Percentiles rank a stretch among this genome's conserved stretches.
phyloP scores from a whole-genome alignment of 2,113 vertebrate genomes.

The Gallinago jamesoni region DNA sequence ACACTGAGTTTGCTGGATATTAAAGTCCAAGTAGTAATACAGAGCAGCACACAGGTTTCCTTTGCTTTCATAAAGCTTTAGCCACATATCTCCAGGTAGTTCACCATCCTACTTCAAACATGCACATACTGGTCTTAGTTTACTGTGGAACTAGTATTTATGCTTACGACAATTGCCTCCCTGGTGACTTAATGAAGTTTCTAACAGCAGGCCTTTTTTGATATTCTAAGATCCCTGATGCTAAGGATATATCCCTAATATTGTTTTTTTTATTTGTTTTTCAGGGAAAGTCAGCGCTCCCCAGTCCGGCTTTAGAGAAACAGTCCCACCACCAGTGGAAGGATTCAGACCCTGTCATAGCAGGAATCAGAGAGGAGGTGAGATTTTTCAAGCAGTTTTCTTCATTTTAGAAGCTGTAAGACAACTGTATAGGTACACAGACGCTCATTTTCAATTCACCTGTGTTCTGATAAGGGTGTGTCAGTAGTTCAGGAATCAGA shows the following conservation, averaged over 20 bases:
- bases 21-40: background rate
- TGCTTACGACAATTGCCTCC: background rate
- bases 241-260: background rate
- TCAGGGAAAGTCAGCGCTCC: conserved; percentile 62
- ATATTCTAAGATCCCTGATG: background rate
- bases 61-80: background rate
- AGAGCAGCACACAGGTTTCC: background rate
- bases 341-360: conserved; percentile 88
- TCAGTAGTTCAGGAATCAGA: background rate
- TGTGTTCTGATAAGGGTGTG: background rate
- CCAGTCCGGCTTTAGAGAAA: conserved; percentile 76
- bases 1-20: background rate
- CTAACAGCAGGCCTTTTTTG: background rate
- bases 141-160: background rate
- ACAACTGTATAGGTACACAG: background rate
- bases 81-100: background rate
- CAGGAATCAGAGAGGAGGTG: conserved; percentile 93
- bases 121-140: background rate
- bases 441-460: background rate
- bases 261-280: accelerated
- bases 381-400: background rate
- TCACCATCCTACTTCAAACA: background rate
- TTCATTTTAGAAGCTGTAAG: background rate
- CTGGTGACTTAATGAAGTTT: background rate
- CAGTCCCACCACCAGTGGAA: conserved; percentile 84